These are phyloP conservation scores for Hirtodrosophila duncani DNA, from an alignment of 2,888 invertebrate species.

Conservation along the genomic window DNA sequence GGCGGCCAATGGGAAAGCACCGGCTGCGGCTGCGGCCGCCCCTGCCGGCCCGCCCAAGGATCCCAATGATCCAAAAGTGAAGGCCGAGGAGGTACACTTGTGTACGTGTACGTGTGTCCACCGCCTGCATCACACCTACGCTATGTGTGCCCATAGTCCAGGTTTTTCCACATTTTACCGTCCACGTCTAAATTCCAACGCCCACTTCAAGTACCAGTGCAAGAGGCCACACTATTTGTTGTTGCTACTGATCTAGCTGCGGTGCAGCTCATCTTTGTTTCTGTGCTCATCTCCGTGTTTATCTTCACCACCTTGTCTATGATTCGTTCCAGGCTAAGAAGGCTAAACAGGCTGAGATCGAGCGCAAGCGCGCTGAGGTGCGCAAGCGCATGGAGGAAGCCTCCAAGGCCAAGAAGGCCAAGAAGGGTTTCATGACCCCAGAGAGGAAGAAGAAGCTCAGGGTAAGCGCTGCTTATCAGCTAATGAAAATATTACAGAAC, in stretches of 20 bases:
- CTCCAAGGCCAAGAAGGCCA: constrained; percentile 98
- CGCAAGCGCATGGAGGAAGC: constrained; percentile 99
- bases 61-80: constrained; percentile 74
- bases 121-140: constrained; percentile 21
- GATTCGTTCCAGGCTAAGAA: constrained; percentile 88
- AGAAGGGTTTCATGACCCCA: constrained; percentile 99
- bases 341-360: constrained; percentile 98
- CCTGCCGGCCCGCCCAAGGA: constrained; percentile 74
- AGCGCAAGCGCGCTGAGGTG: constrained; percentile 99
- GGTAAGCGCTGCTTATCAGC: constrained; percentile 84
- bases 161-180: constrained; percentile 17
- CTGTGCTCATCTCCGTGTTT: constrained; percentile 8
- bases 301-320: too few relatives aligned
- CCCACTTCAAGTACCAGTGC: constrained; percentile 7
- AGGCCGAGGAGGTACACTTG: constrained; percentile 75
- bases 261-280: constrained; percentile 8
- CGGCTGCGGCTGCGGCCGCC: constrained; percentile 55
- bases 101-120: constrained; percentile 61
- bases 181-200: constrained; percentile 20
- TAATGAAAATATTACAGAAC: not conserved
- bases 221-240: too few relatives aligned
- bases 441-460: constrained; percentile 99
- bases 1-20: constrained; percentile 45
- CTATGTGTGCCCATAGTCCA: too few relatives aligned
- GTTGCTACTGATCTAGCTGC: constrained; percentile 11